phyloP scores from a whole-genome alignment of 2,797 vertebrate species.

The Clarias pachynema region DNA sequence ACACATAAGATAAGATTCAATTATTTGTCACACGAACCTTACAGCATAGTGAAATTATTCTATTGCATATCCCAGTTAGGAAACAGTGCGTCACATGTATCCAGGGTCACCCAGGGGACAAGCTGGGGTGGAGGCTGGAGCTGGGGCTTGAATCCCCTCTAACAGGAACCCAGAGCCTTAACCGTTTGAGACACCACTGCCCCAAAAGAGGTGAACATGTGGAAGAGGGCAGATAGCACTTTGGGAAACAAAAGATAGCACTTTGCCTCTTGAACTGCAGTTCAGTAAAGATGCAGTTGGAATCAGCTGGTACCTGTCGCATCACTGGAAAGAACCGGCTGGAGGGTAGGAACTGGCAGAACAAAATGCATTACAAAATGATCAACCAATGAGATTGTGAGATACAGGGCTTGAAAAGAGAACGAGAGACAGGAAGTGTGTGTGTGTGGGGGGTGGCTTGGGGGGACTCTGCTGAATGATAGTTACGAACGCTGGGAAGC shows the following conservation, averaged over 20 bases:
- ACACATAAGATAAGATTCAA: no score
- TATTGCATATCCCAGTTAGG: no score
- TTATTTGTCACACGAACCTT: no score
- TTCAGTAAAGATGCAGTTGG: background rate
- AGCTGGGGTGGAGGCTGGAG: no score
- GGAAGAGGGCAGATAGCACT: background rate
- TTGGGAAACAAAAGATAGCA: background rate
- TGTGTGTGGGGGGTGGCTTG: no score
- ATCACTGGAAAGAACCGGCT: background rate
- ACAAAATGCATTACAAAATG: background rate
- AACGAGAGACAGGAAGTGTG: slow-evolving; percentile 8
- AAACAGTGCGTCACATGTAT: no score
- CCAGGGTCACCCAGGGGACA: no score
- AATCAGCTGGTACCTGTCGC: background rate
- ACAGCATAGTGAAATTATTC: no score
- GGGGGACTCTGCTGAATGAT: background rate
- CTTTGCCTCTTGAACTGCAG: background rate
- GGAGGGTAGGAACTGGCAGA: background rate
- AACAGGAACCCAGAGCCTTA: no score
- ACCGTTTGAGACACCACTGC: no score
- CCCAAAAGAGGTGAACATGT: no score
- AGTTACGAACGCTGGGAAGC: background rate
- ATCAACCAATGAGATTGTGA: background rate
- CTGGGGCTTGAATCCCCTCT: no score
- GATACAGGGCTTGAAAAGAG: slow-evolving; percentile 5